phyloP scores from a whole-genome alignment of 2,113 vertebrate species.

The Trogon surrucura region DNA sequence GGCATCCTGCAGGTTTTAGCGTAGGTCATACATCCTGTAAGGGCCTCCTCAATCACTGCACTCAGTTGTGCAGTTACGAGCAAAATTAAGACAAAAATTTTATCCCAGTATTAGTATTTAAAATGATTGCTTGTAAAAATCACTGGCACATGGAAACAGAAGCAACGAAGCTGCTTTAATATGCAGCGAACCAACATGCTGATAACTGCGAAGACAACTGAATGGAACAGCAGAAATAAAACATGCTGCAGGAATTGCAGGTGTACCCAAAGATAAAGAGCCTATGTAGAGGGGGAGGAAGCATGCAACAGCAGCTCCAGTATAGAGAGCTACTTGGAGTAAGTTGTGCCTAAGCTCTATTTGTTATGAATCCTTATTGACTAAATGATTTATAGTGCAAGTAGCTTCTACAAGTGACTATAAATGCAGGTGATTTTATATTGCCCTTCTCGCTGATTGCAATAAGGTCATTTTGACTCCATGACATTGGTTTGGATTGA shows the following conservation, averaged over 20 bases:
- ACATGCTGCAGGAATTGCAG: not conserved
- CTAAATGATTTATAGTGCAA: slow-evolving; percentile 4
- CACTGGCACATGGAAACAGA: not conserved
- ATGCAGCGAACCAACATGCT: rapidly evolving
- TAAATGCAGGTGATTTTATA: not conserved
- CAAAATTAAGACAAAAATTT: not conserved
- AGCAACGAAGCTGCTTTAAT: not conserved
- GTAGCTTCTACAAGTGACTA: not conserved
- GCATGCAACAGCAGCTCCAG: not conserved
- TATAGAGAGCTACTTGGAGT: not conserved
- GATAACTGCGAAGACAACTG: not conserved
- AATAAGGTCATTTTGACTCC: slow-evolving; percentile 26
- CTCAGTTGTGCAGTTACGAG: not conserved
- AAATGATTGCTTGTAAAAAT: not conserved
- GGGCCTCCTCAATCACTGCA: not conserved
- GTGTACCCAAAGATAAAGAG: not conserved
- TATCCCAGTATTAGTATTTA: not conserved
- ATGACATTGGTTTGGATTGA: slow-evolving; percentile 1
- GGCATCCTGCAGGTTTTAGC: not conserved
- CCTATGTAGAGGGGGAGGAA: not conserved
- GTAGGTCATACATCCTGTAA: not conserved
- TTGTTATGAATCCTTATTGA: slow-evolving; percentile 30
- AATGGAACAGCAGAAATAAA: not conserved
- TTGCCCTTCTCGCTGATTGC: not conserved
- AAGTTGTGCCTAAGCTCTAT: not conserved